Base-by-base conservation (phyloP, 2,888 invertebrate species). In the Tryphoninae sp. region DNA sequence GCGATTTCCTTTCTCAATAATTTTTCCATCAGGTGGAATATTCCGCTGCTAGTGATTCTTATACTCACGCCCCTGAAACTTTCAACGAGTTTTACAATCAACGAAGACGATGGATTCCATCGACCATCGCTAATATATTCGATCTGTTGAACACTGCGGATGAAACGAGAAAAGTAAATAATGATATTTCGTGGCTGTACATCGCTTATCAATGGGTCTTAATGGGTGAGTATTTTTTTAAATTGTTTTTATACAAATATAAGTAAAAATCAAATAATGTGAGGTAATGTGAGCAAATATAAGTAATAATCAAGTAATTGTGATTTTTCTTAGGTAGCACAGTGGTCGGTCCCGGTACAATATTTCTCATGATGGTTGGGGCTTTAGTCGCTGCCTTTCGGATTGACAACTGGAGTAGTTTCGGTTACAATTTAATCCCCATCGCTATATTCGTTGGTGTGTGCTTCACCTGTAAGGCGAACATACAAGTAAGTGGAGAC, bases 341-440 rank as follows among this genome's bases (percentile, higher is more conserved):
- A 4, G 93, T 97, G 22, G 92, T 97, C 73, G 97, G 97, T 0
- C 97, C 97, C 0, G 97, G 98, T 98, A 82, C 82, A 11, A 98
- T 98, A 93, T 98, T 98, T 92, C 97, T 98, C 93, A 98, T 99
- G 98, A 97, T 99, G 95, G 98, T 99, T 92, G 99, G 99, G 92
- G 99, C 99, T 88, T 98, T 99, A 92, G 96, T 96, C 68, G 95
- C 96, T 2, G 96, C 96, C 33, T 96, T 97, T 81, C 94, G 95
- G 26, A 93, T 97, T 82, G 95, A 94, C 86, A 96, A 95, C 85
- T 94, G 94, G 92, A 91, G 93, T 59, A 94, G 95, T 16, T 94
- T 97, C 80, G 84, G 94, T 7, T 92, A 95, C 84, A 96, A 97
- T 87, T 90, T 95, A 1, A 90, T 95, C 1, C 97, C 97, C 0